Percentiles rank a stretch among this genome's conserved stretches.
Conservation (phyloP, 2,113 vertebrate species). For the Rhinichthys klamathensis region DNA sequence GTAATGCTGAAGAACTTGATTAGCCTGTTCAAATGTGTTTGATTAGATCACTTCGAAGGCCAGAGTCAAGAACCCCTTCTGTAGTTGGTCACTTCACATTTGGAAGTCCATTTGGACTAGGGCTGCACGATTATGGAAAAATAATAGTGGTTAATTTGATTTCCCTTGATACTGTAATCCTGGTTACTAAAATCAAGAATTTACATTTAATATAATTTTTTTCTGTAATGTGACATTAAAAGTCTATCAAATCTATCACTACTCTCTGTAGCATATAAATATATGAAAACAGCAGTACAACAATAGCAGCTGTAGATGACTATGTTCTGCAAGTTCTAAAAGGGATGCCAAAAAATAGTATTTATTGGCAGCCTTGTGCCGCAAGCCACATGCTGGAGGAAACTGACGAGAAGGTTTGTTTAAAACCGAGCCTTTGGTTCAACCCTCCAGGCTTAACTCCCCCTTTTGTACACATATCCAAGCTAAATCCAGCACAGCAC, state of each 20-base stretch:
- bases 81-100: background rate
- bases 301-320: background rate
- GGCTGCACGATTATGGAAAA: background rate
- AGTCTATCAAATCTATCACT: background rate
- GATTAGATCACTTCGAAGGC: background rate
- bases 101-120: background rate
- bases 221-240: background rate
- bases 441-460: slow-evolving; percentile 3
- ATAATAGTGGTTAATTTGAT: background rate
- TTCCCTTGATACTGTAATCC: background rate
- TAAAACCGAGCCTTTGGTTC: slow-evolving; percentile 50
- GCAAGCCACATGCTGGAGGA: background rate
- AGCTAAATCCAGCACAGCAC: background rate
- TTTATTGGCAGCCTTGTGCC: slow-evolving; percentile 31
- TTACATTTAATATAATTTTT: background rate
- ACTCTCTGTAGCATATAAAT: background rate
- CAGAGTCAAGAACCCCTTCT: background rate
- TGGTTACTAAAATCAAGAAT: background rate
- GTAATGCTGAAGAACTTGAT: background rate
- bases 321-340: background rate
- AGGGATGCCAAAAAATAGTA: background rate
- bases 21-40: background rate
- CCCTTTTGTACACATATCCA: slow-evolving; percentile 26
- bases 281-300: background rate
- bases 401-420: background rate